These are phyloP conservation scores for Coreoperca whiteheadi DNA, from an alignment of 2,113 vertebrate species.

Conservation along the genomic window DNA sequence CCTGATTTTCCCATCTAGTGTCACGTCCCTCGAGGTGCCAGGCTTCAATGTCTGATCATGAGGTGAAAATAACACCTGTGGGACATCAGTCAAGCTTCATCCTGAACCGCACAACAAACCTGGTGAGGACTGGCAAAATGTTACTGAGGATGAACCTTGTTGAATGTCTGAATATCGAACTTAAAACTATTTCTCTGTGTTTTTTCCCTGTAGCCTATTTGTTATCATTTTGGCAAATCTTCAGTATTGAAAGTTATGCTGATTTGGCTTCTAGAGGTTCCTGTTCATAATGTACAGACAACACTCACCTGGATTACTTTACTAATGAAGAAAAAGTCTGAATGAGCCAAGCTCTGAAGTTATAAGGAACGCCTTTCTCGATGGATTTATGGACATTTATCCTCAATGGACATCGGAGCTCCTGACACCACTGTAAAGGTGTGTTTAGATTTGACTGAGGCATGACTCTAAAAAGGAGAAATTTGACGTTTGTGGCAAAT, in stretches of 20 bases:
- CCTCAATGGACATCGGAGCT: not conserved
- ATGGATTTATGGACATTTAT: not conserved
- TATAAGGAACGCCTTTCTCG: not conserved
- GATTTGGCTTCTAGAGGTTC: not conserved
- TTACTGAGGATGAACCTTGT: not conserved
- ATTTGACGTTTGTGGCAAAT: not conserved
- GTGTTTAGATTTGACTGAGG: constrained; percentile 7
- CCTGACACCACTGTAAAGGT: not conserved
- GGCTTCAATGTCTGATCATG: not conserved
- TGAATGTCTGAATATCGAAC: not conserved
- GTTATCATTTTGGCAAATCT: not conserved
- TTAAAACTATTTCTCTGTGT: not conserved
- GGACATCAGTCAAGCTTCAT: not conserved
- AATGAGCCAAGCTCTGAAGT: not conserved
- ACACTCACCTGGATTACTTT: not conserved
- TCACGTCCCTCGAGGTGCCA: not conserved
- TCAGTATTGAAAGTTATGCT: not conserved
- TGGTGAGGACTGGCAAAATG: not conserved
- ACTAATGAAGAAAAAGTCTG: not conserved
- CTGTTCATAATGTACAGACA: not conserved
- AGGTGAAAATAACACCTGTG: not conserved
- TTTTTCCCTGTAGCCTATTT: not conserved
- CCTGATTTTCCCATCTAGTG: not conserved
- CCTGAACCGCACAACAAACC: constrained; percentile 1
- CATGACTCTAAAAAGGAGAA: not conserved